These are phyloP conservation scores for Pseudocheirus occidentalis DNA, from an alignment of 2,797 vertebrate species.

Conservation along the genomic window DNA sequence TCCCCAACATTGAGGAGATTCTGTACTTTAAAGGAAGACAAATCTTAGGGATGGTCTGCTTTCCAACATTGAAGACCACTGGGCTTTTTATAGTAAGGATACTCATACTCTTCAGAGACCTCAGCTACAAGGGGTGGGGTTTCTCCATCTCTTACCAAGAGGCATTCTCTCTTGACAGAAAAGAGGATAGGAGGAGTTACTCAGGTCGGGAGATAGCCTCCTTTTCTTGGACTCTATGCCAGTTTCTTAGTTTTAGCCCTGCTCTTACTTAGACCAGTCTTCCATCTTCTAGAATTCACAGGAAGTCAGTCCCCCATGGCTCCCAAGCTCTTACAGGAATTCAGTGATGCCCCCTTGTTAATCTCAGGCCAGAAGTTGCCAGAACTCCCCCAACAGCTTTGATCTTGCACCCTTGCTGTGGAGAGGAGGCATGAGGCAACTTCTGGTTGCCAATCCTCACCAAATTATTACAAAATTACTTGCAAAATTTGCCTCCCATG, in stretches of 20 bases:
- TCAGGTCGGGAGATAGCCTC: neutral
- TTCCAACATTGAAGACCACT: neutral
- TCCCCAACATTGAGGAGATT: neutral
- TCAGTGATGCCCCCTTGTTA: neutral
- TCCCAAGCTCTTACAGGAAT: neutral
- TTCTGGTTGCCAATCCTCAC: neutral
- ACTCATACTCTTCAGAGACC: neutral
- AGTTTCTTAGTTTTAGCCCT: neutral
- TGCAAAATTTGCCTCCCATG: constrained; percentile 1
- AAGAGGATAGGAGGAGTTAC: neutral
- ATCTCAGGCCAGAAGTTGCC: constrained; percentile 5
- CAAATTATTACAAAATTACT: neutral
- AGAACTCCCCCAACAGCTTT: neutral
- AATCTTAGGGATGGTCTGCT: neutral
- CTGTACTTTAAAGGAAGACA: neutral
- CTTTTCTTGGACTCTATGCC: neutral
- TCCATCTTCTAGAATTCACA: neutral
- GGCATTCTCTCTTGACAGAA: neutral
- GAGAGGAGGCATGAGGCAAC: neutral
- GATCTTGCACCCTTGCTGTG: neutral
- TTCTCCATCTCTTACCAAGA: neutral
- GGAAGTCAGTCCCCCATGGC: neutral
- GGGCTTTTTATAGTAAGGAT: neutral
- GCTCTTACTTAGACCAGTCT: neutral
- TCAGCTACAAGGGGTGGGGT: neutral